Evolutionary conservation across 2,113 vertebrate species (phyloP), one percentile per base, ranked within the genome.

Genomic region (Hyla sarda): DNA sequence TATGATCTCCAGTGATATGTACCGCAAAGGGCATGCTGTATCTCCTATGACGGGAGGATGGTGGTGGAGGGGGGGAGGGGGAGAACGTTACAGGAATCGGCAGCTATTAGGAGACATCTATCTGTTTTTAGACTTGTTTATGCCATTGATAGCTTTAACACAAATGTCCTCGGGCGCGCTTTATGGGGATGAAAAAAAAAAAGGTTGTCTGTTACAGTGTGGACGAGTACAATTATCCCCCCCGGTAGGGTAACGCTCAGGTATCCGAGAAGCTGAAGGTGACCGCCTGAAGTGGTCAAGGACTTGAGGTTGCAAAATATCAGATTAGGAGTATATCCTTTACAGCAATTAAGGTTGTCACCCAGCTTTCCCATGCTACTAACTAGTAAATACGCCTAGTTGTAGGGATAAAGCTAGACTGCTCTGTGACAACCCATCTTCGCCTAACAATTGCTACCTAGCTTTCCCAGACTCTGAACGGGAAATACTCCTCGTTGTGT

Each of bases 91-190:
- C 75, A 79, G 50, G 37, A 52, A 69, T 52, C 30, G n/a, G 67
- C 71, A 47, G 67, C 67, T 72, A 62, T 82, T 86, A 74, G 41
- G 52, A 86, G 65, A 62, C 52, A 62, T 86, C 76, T 73, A 73
- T 28, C 17, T 21, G 62, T 72, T 82, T 60, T 52, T 82, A 34
- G 21, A 50, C 45, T 69, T 85, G 84, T 86, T 80, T 82, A 82
- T 86, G 77, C 77, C 78, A 82, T 72, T 19, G 79, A 86, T 71
- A 41, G 62, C 73, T 86, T 73, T 41, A 86, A 72, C 62, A 58
- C 34, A 62, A 13, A 86, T 86, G 67, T 86, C 76, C 76, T 47
- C 48, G 60, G 84, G 76, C 50, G 21, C 14, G 12, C n/a, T 86
- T 80, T 81, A 48, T 80, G 84, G 60, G 56, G 34, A 30, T 41